Conservation (phyloP, 2,113 vertebrate genomes). For the Oxyruncus cristatus region DNA sequence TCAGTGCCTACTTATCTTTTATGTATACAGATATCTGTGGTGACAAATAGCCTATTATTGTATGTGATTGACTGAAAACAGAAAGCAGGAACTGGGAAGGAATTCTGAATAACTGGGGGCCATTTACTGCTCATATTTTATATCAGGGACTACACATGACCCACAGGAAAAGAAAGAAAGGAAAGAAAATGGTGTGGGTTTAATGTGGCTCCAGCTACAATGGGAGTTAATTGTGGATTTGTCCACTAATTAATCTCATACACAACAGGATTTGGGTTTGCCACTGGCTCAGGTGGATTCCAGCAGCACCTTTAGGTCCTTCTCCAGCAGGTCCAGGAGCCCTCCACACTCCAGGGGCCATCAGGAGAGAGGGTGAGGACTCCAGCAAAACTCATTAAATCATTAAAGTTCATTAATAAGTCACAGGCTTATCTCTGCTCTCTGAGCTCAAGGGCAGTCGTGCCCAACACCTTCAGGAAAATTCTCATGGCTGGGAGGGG, state of each 20-base stretch:
- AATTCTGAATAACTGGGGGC: background rate
- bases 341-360: background rate
- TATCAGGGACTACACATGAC: background rate
- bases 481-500: background rate
- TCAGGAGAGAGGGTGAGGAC: background rate
- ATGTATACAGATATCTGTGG: slow-evolving; percentile 8
- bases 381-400: background rate
- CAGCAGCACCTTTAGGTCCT: background rate
- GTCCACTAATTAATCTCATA: background rate
- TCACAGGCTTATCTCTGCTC: background rate
- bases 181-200: background rate
- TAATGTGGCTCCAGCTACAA: background rate
- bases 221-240: background rate
- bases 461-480: background rate
- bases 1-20: slow-evolving; percentile 32
- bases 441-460: background rate
- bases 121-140: background rate
- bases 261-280: accelerated
- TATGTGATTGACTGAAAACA: slow-evolving; percentile 33
- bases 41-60: slow-evolving; percentile 21
- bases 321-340: background rate
- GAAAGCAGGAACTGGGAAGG: background rate
- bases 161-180: background rate
- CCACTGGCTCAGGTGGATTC: background rate
- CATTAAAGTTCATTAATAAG: background rate